Evolutionary conservation across 2,797 vertebrate genomes (phyloP), one percentile per base, ranked within the genome.

Genomic region (Bryconaethiops microstoma): DNA sequence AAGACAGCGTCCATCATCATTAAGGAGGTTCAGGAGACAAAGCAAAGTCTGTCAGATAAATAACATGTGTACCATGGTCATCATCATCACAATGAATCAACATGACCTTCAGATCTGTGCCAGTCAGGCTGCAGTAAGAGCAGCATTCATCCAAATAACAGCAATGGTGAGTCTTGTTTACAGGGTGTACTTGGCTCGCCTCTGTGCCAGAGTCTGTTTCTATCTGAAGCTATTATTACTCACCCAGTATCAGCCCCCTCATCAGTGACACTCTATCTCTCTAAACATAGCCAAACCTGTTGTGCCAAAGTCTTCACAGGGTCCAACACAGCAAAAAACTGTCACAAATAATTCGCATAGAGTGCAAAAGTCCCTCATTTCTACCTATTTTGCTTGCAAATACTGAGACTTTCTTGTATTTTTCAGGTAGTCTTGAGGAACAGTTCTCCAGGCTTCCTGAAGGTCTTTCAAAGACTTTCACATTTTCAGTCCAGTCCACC

Each of bases 71-170:
- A 70, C 42, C 39, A 71, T 52, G 62, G 55, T 12, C 40, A 17
- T 7, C 40, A 50, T 62, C 29, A 25, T 12, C 54, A 5, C 16
- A 45, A 35, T 10, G 21, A 62, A 82, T 54, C 25, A 74, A 62
- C 40, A 82, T 78, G 75, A 71, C 74, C 74, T 74, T 82, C 63
- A 74, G 74, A 65, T 52, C 12, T 50, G 55, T 55, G 45, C 45
- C 60, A 52, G 40, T 17, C 6, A 64, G 57, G 80, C 45, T n/a
- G n/a, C 4, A 50, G 0, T 7, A 35, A 68, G 54, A 42, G 74
- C 8, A 45, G 17, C 5, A 5, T 40, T 23, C 17, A 5, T 68
- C n/a, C 57, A 73, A 78, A 63, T 76, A 80, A 50, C 69, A 62
- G 19, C 13, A 59, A 21, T 21, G 6, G 6, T 13, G 4, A 57